Evolutionary conservation across 2,888 invertebrate genomes (phyloP).

Genomic region (Melinaea marsaeus): DNA sequence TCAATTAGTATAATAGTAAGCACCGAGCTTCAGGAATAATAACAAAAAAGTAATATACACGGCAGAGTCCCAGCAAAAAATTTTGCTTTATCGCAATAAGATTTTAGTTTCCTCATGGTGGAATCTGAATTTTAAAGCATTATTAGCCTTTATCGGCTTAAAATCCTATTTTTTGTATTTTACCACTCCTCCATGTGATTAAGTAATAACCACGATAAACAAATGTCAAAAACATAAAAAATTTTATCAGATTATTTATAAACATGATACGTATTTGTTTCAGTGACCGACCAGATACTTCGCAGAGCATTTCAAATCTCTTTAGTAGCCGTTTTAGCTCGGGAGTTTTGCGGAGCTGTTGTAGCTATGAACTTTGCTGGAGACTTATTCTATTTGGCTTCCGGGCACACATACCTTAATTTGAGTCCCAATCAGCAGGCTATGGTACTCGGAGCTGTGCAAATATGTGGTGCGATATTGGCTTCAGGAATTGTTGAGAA

Average conservation of each 20-base stretch:
- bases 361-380: slow-evolving; percentile 35
- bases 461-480: slow-evolving; percentile 24
- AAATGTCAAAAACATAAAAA: background rate
- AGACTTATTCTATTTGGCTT: slow-evolving; percentile 22
- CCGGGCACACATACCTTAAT: background rate
- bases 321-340: slow-evolving; percentile 27
- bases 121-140: too few relatives aligned
- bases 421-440: slow-evolving; percentile 18
- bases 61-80: too few relatives aligned
- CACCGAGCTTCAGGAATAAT: too few relatives aligned
- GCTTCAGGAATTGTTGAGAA: slow-evolving; percentile 33
- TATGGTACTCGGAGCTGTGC: slow-evolving; percentile 31
- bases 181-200: too few relatives aligned
- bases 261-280: slow-evolving; percentile 40
- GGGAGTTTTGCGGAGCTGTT: slow-evolving; percentile 35
- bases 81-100: too few relatives aligned
- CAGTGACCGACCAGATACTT: slow-evolving; percentile 50
- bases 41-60: too few relatives aligned
- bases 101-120: too few relatives aligned
- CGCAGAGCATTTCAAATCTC: slow-evolving; percentile 34
- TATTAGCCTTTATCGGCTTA: too few relatives aligned
- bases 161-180: too few relatives aligned
- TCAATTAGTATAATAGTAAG: too few relatives aligned
- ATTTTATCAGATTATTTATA: background rate
- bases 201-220: background rate